These are phyloP conservation scores for Oryzias melastigma DNA, from an alignment of 2,113 vertebrate species.

Conservation along the genomic window DNA sequence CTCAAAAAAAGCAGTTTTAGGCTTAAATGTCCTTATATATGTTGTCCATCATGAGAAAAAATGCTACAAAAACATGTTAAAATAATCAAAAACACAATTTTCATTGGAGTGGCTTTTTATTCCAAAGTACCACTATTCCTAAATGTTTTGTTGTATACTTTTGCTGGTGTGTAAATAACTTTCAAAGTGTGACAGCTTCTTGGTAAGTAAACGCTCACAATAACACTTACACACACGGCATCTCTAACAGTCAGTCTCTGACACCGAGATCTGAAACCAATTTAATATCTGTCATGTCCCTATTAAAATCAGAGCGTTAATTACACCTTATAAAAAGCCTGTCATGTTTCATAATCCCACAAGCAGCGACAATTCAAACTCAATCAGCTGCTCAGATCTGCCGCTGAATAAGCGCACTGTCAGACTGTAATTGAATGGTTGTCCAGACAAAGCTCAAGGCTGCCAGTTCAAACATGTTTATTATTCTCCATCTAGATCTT, in stretches of 20 bases:
- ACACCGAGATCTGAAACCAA: conserved; percentile 72
- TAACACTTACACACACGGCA: conserved; percentile 10
- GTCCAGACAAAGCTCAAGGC: conserved; percentile 17
- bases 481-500: conserved; percentile 46
- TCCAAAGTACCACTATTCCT: not conserved
- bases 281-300: conserved; percentile 80
- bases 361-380: conserved; percentile 70
- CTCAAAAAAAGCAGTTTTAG: too few relatives aligned
- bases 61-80: too few relatives aligned
- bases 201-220: conserved; percentile 12
- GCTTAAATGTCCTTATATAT: too few relatives aligned
- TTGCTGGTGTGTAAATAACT: conserved; percentile 1
- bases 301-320: conserved; percentile 77
- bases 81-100: too few relatives aligned
- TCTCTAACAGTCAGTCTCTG: conserved; percentile 35
- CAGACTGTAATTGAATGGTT: conserved; percentile 55
- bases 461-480: conserved; percentile 64
- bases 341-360: conserved; percentile 77
- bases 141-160: not conserved
- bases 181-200: conserved; percentile 7
- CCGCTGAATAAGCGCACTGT: conserved; percentile 54
- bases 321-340: conserved; percentile 80
- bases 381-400: conserved; percentile 64
- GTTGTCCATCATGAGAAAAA: too few relatives aligned
- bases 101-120: too few relatives aligned